Conservation (phyloP, 2,113 vertebrate genomes). For the Oryzias celebensis region DNA sequence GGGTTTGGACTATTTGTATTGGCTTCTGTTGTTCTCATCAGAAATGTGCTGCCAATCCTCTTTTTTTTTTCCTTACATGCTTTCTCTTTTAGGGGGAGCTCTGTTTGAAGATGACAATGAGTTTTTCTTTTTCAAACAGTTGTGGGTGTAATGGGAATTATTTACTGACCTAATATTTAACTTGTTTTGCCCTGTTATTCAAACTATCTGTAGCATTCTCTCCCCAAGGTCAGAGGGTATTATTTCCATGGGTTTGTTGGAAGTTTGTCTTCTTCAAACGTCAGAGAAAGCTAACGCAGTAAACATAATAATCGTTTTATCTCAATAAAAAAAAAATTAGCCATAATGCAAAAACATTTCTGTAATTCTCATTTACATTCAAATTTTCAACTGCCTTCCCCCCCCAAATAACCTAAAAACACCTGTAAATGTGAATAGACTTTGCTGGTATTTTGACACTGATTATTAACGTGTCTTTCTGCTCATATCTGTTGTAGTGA, state of each 20-base stretch:
- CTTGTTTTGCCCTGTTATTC: constrained; percentile 38
- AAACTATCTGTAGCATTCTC: constrained; percentile 24
- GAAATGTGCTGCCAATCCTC: constrained; percentile 1
- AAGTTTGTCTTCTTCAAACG: background rate
- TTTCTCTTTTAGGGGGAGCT: constrained; percentile 4
- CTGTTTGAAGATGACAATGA: constrained; percentile 26
- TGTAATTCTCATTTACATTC: too few relatives aligned
- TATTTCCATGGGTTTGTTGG: background rate
- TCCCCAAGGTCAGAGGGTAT: constrained; percentile 40
- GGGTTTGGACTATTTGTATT: constrained; percentile 56
- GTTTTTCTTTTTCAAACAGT: constrained; percentile 25
- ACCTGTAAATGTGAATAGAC: too few relatives aligned
- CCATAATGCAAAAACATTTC: too few relatives aligned
- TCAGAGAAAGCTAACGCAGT: background rate
- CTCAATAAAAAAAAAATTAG: too few relatives aligned
- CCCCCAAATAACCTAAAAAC: too few relatives aligned
- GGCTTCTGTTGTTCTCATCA: constrained; percentile 13
- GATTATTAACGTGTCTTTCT: background rate
- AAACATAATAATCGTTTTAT: too few relatives aligned
- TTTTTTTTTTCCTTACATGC: background rate
- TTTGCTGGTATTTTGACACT: background rate
- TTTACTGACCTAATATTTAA: constrained; percentile 40
- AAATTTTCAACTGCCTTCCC: too few relatives aligned
- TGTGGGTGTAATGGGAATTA: constrained; percentile 42
- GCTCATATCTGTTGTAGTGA: constrained; percentile 28